Evolutionary conservation across 2,888 invertebrate species (phyloP).

Genomic region (Osmoderma eremita): DNA sequence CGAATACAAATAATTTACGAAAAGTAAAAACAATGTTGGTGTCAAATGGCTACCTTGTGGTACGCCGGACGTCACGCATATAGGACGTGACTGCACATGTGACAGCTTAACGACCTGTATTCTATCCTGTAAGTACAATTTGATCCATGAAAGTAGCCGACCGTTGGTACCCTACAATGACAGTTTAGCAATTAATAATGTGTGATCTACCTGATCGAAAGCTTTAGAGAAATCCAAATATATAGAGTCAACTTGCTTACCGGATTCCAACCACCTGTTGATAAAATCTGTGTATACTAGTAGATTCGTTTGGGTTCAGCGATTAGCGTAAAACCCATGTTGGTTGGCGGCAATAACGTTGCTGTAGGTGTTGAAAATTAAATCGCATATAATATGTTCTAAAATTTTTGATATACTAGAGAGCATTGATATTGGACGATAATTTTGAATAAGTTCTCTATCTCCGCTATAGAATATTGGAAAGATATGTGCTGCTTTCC

Average conservation of each 20-base stretch:
- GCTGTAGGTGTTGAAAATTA: not conserved
- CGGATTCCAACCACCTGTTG: no score
- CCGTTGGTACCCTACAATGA: not conserved
- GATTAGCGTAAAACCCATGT: not conserved
- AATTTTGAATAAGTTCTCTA: not conserved
- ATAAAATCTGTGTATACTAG: not conserved
- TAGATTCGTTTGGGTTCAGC: not conserved
- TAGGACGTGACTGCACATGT: no score
- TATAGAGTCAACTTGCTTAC: no score
- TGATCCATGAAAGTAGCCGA: not conserved
- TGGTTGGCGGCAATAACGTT: not conserved
- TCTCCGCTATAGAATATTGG: not conserved
- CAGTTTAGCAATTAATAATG: not conserved
- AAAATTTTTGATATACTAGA: not conserved
- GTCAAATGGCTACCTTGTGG: no score
- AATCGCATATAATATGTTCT: not conserved
- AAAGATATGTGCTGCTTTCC: not conserved
- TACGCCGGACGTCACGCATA: no score
- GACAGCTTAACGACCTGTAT: no score
- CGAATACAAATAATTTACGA: no score
- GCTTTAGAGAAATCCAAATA: slow-evolving; percentile 1
- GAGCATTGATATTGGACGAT: not conserved
- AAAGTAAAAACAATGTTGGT: no score
- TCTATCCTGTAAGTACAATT: no score
- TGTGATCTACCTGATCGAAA: not conserved